phyloP scores from a whole-genome alignment of 2,888 invertebrate species.

The Lutraria lutraria region DNA sequence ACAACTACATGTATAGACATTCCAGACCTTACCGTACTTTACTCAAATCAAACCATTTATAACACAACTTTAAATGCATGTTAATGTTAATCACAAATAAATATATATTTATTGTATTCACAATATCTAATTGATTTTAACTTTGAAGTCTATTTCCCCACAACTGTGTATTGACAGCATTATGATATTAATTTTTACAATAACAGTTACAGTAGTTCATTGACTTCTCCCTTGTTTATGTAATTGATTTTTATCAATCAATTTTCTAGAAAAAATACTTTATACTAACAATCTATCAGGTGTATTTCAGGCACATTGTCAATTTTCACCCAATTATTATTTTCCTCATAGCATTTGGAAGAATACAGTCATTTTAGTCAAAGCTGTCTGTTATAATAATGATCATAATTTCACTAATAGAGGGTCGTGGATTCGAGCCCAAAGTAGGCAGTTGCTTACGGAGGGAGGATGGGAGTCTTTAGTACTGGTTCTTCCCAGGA shows the following conservation, averaged over 20 bases:
- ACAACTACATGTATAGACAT: too few relatives aligned
- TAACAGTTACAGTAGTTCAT: not conserved
- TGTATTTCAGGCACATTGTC: not conserved
- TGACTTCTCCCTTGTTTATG: not conserved
- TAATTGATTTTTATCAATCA: not conserved
- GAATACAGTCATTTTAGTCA: too few relatives aligned
- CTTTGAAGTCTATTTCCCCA: not conserved
- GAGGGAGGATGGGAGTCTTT: too few relatives aligned
- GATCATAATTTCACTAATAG: too few relatives aligned
- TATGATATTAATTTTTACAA: conserved; percentile 9
- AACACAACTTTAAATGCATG: not conserved
- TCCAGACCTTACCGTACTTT: too few relatives aligned
- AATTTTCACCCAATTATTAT: not conserved
- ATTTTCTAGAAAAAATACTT: not conserved
- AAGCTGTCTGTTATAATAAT: too few relatives aligned
- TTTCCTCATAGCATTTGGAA: too few relatives aligned
- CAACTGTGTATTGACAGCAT: not conserved
- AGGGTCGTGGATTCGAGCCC: too few relatives aligned
- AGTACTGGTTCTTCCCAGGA: too few relatives aligned
- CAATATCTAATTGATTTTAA: not conserved
- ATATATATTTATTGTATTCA: not conserved
- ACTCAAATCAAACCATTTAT: not conserved
- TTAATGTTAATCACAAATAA: not conserved
- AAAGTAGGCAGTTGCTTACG: too few relatives aligned
- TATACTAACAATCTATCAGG: not conserved